Evolutionary conservation across 2,797 vertebrate species (phyloP), one percentile per base, ranked within the genome.

Genomic region (Pelobates cultripes): DNA sequence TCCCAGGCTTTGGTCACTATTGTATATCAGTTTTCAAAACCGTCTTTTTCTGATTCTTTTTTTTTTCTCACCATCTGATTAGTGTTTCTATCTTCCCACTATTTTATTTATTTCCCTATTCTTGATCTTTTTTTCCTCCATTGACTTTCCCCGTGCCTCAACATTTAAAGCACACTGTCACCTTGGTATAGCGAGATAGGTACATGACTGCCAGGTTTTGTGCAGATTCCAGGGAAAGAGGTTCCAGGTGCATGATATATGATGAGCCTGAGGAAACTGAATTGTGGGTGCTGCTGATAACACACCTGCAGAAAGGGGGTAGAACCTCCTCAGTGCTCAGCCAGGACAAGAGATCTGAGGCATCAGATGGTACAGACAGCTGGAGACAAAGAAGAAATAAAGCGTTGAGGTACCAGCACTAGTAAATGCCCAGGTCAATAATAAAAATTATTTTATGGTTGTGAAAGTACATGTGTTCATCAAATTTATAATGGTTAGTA

Each of bases 181-280:
- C 84, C 84, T 85, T 85, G 51, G 66, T 75, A 76, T 79, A 85
- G 28, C 60, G 79, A 9, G 79, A 83, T 14, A 85, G 67, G 72
- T 78, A 85, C 47, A 66, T 40, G n/a, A 70, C 72, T 13, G 47
- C 80, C 44, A 85, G 71, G 15, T 17, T 41, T 44, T 17, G 55
- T 15, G 84, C 76, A 28, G 76, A 44, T 8, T 79, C 80, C 9
- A 3, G 8, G 7, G 80, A 68, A n/a, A 85, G 72, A 53, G 73
- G 66, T 5, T 83, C 73, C 80, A 84, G 60, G 5, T 72, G 42
- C 10, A 75, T n/a, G 64, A 7, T 55, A n/a, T 71, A 57, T 53
- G 72, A 57, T 53, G 77, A 64, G 41, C 43, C n/a, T 9, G 17
- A 3, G 3, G 28, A 60, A 43, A n/a, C 7, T 10, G 61, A 43